These are phyloP conservation scores for Grammomys surdaster DNA, from an alignment of 2,113 vertebrate species.

Conservation along the genomic window DNA sequence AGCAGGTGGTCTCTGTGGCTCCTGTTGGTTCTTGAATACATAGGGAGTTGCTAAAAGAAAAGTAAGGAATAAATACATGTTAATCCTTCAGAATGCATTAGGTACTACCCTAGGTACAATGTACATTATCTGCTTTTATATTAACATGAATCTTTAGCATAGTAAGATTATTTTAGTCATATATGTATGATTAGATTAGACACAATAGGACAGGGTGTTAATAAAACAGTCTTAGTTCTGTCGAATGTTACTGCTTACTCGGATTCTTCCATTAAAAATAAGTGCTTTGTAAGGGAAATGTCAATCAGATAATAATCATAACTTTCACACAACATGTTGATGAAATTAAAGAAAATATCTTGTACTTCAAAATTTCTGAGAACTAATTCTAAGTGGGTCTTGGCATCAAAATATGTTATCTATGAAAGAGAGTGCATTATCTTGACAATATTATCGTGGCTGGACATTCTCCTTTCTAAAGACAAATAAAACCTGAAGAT, in stretches of 20 bases:
- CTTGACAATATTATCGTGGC: background rate
- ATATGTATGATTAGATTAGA: background rate
- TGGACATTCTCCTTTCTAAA: background rate
- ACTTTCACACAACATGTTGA: background rate
- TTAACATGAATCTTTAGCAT: background rate
- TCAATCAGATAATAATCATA: background rate
- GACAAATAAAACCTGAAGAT: slow-evolving; percentile 6
- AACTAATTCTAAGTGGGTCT: background rate
- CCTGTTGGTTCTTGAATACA: background rate
- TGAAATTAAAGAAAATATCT: background rate
- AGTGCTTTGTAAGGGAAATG: background rate
- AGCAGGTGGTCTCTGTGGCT: slow-evolving; percentile 31
- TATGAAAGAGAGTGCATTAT: background rate
- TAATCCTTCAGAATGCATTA: background rate
- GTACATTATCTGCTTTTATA: background rate
- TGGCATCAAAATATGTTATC: background rate
- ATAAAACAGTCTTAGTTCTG: background rate
- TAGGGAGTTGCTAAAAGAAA: background rate
- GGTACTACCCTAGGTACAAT: background rate
- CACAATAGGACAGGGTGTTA: background rate
- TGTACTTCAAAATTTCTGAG: background rate
- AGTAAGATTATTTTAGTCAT: background rate
- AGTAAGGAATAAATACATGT: background rate
- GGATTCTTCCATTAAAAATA: background rate
- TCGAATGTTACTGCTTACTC: background rate